Evolutionary conservation across 2,113 vertebrate genomes (phyloP).

Genomic region (Chionis minor): DNA sequence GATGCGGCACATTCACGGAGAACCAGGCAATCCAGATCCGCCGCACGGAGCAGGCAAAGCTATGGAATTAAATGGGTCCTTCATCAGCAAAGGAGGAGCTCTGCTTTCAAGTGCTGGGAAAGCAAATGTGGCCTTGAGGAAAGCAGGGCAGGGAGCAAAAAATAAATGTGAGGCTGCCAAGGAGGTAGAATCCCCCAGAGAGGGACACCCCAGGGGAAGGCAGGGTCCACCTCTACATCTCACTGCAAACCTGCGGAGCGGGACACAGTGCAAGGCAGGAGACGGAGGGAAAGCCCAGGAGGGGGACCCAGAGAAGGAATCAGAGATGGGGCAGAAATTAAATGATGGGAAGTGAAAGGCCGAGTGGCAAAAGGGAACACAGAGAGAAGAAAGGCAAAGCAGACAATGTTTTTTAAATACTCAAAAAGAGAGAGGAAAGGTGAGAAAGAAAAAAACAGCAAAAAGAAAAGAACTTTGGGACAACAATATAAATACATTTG

Average conservation of each 20-base stretch:
- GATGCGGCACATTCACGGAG: neutral
- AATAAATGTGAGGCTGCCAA: neutral
- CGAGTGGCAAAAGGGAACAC: neutral
- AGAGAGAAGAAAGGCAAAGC: neutral
- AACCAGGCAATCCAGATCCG: neutral
- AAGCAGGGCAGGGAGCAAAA: neutral
- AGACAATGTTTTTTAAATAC: neutral
- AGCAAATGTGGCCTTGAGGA: neutral
- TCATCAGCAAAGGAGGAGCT: neutral
- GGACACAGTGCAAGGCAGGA: neutral
- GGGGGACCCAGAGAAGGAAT: accelerated
- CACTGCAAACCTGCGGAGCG: neutral
- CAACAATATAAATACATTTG: neutral
- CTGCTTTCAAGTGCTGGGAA: neutral
- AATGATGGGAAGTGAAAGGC: neutral
- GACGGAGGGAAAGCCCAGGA: neutral
- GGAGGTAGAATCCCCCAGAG: neutral
- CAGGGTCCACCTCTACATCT: neutral
- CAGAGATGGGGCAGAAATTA: neutral
- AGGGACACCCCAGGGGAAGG: neutral
- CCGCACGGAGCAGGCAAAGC: neutral
- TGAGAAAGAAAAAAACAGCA: neutral
- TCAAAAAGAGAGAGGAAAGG: neutral
- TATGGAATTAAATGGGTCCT: neutral
- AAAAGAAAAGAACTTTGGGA: neutral